Conservation (phyloP, 2,113 vertebrate genomes). For the Rafetus swinhoei region DNA sequence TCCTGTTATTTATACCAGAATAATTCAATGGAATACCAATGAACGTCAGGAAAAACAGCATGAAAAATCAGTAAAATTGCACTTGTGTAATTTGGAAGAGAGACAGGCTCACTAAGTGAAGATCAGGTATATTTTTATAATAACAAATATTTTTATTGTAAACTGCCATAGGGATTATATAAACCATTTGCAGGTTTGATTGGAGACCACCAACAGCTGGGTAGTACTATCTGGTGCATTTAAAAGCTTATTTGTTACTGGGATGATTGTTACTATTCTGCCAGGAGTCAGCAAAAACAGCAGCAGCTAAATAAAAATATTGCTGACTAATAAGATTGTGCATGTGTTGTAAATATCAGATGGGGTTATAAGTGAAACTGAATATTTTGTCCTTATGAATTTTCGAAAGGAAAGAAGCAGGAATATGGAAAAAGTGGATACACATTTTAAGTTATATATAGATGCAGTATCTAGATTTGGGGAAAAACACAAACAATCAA, state of each 20-base stretch:
- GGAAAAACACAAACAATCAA: not conserved
- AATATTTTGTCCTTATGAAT: slow-evolving; percentile 22
- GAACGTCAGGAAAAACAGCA: not conserved
- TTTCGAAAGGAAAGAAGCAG: not conserved
- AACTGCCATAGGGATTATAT: not conserved
- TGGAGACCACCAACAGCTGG: slow-evolving; percentile 31
- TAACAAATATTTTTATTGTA: not conserved
- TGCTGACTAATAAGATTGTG: slow-evolving; percentile 37
- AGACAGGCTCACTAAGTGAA: slow-evolving; percentile 2
- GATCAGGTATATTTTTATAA: slow-evolving; percentile 7
- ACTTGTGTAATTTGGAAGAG: not conserved
- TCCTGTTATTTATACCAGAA: slow-evolving; percentile 31
- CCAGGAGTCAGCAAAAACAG: slow-evolving; percentile 28
- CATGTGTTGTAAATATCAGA: slow-evolving; percentile 13
- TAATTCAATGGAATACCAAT: slow-evolving; percentile 16
- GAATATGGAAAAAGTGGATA: not conserved
- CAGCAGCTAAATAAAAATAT: slow-evolving; percentile 22
- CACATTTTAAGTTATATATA: not conserved
- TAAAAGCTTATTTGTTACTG: slow-evolving; percentile 50
- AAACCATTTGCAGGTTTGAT: slow-evolving; percentile 26
- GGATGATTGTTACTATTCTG: slow-evolving; percentile 18
- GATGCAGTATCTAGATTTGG: not conserved
- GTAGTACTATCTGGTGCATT: slow-evolving; percentile 29
- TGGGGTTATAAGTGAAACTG: not conserved
- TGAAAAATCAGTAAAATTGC: slow-evolving; percentile 36